Conservation (phyloP, 2,797 vertebrate genomes). For the Nyctalus aviator region DNA sequence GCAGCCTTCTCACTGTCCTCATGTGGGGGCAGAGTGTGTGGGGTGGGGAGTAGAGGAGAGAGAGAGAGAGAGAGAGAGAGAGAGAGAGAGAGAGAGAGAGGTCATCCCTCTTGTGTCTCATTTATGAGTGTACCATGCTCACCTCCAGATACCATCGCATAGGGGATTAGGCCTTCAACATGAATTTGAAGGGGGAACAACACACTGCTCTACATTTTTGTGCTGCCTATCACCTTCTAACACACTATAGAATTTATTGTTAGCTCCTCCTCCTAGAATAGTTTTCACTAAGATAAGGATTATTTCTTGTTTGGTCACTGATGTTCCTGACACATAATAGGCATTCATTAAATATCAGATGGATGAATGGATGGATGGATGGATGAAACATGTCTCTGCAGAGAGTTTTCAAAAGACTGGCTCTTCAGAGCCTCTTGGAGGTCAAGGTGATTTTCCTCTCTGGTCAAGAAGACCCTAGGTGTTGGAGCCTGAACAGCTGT, state of each 20-base stretch:
- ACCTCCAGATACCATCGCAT: neutral
- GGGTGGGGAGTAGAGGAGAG: neutral
- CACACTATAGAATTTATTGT: neutral
- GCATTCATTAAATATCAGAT: neutral
- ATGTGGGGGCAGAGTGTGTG: fast-evolving
- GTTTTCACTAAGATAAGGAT: neutral
- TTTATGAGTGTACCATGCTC: neutral
- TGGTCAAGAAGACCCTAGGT: neutral
- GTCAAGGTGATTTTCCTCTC: neutral
- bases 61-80: neutral
- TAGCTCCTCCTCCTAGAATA: neutral
- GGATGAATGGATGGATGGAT: neutral
- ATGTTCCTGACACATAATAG: neutral
- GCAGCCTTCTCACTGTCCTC: neutral
- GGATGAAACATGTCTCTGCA: neutral
- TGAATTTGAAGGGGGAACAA: neutral
- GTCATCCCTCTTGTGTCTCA: neutral
- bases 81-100: neutral
- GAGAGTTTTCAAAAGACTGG: neutral
- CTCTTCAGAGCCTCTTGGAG: neutral
- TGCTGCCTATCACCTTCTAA: neutral
- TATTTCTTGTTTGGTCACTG: neutral
- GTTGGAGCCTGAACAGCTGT: neutral
- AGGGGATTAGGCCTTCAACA: neutral
- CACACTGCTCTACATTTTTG: neutral